These are phyloP conservation scores for Tetanocera ferruginea DNA, from an alignment of 2,888 invertebrate genomes.

Conservation along the genomic window DNA sequence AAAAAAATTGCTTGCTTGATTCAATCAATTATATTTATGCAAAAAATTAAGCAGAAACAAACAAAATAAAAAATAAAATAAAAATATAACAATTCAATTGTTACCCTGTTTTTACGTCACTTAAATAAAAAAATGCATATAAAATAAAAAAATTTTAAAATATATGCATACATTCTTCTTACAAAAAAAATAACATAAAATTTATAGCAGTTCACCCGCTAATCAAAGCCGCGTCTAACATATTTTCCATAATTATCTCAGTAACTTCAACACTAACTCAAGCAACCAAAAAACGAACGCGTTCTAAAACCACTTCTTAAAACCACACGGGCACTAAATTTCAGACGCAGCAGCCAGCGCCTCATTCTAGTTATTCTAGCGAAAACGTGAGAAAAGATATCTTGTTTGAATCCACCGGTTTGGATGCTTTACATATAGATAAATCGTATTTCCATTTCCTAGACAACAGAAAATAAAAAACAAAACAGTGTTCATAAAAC, in stretches of 20 bases:
- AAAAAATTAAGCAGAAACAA: background rate
- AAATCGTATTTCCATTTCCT: background rate
- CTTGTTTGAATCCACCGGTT: constrained; percentile 29
- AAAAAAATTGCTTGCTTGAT: background rate
- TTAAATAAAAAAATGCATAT: no score
- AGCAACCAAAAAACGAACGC: background rate
- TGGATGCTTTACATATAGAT: constrained; percentile 14
- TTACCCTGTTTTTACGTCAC: no score
- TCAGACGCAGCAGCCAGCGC: background rate
- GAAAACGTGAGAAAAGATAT: constrained; percentile 5
- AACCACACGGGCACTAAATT: background rate
- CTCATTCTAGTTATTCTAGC: background rate
- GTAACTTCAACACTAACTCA: background rate
- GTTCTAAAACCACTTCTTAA: background rate
- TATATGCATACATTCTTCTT: no score
- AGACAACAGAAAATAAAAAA: background rate
- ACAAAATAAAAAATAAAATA: background rate
- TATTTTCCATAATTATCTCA: background rate
- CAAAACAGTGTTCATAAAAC: no score
- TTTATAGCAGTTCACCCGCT: no score
- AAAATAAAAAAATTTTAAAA: background rate
- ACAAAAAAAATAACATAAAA: no score
- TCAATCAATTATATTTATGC: background rate
- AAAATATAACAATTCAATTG: no score
- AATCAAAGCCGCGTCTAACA: background rate